These are phyloP conservation scores for Apotomis turbidana DNA, from an alignment of 2,888 invertebrate genomes.

Conservation along the genomic window DNA sequence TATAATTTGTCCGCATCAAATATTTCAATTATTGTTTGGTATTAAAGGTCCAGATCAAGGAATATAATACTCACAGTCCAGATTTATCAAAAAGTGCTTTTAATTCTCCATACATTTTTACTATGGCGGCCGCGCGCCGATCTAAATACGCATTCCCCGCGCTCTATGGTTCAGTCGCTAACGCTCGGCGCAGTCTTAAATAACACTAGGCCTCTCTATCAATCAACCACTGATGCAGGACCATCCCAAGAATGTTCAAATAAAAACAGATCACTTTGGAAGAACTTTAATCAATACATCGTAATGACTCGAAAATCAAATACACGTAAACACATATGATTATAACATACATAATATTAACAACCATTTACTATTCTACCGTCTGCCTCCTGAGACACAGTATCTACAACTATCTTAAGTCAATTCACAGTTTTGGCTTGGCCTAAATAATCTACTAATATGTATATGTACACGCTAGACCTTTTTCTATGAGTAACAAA, in stretches of 20 bases:
- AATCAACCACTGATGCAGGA: too few species aligned
- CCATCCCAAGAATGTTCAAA: constrained; percentile 4
- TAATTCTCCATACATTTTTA: too few species aligned
- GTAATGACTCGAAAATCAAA: constrained; percentile 66
- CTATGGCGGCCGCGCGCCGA: too few species aligned
- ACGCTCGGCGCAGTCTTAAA: too few species aligned
- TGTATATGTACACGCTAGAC: constrained; percentile 49
- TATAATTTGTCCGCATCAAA: too few species aligned
- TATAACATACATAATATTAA: constrained; percentile 49
- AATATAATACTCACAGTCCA: too few species aligned
- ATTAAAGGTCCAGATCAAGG: too few species aligned
- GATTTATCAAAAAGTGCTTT: too few species aligned
- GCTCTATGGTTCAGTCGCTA: too few species aligned
- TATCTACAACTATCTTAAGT: constrained; percentile 47
- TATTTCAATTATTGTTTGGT: too few species aligned
- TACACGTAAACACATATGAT: constrained; percentile 54
- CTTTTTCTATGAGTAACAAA: constrained; percentile 54
- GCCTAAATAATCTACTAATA: constrained; percentile 58
- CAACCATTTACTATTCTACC: constrained; percentile 61
- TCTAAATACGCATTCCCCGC: too few species aligned
- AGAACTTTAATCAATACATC: constrained; percentile 68
- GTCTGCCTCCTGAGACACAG: constrained; percentile 48
- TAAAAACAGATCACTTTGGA: constrained; percentile 59
- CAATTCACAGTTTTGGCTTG: constrained; percentile 70
- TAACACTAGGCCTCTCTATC: too few species aligned